Base-by-base conservation (phyloP, 2,888 invertebrate species). In the Nomada fucata region DNA sequence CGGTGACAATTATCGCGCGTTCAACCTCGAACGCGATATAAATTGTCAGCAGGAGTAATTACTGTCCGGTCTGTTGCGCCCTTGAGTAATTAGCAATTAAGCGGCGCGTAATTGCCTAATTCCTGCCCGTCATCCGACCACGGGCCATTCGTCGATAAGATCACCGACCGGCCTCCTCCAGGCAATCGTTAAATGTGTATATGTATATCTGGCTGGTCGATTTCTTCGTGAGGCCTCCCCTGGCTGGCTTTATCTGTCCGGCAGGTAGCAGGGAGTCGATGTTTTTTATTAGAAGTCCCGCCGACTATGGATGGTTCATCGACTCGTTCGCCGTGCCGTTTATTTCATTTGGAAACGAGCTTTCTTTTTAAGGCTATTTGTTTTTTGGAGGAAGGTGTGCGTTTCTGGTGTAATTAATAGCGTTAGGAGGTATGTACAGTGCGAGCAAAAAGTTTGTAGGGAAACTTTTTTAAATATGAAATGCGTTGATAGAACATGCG, bases 1-100 rank as follows among this genome's bases (percentile, higher is more conserved):
- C 55, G 65, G 73, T 57, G 83, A 74, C 79, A 79, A 87, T 87
- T 87, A 87, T 63, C 77, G 61, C 53, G 80, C 82, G 72, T 50
- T 29, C 59, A 4, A 29, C 47, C 69, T 44, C 42, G 68, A 50
- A 2, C 69, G 29, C 57, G 77, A 68, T 78, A 86, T 85, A 87
- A 86, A 88, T 87, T 81, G 81, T 86, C 83, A 83, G 82, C 81
- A 68, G 60, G 75, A 77, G 75, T 82, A 83, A 86, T 86, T 86
- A 86, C 72, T 72, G 76, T 74, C 79, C 65, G 60, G 75, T 29
- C 72, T 53, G 79, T 50, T 76, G 83, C 70, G 60, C 76, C 77
- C 76, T 80, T 86, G 86, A 89, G 83, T 89, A 89, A 89, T 88
- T 87, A 89, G 89, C 87, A 89, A 89, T 89, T 89, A 89, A 89